Conservation (phyloP, 2,113 vertebrate species). For the Eptesicus fuscus region DNA sequence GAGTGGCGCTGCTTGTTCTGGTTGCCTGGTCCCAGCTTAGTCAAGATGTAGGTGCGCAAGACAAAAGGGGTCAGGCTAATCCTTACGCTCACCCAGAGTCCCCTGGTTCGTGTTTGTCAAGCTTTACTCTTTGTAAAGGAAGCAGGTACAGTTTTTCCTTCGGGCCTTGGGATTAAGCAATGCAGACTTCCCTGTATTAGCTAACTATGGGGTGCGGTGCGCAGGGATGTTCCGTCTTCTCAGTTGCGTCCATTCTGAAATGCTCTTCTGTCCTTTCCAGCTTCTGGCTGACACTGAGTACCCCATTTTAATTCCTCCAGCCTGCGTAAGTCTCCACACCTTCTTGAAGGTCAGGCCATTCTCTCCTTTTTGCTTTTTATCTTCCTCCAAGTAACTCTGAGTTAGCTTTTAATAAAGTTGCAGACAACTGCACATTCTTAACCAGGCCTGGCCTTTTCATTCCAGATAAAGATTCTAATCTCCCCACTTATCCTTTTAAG, state of each 20-base stretch:
- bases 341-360: background rate
- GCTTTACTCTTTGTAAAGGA: background rate
- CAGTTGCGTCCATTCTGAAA: too few relatives aligned
- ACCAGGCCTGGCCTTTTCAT: background rate
- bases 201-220: background rate
- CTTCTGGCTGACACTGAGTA: background rate
- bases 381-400: background rate
- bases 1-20: background rate
- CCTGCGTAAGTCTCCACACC: background rate
- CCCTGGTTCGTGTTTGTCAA: background rate
- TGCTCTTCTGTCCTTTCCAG: background rate
- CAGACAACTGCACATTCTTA: background rate
- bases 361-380: background rate
- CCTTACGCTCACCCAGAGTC: background rate
- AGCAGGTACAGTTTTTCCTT: background rate
- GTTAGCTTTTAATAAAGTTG: background rate
- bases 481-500: background rate
- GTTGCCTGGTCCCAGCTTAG: background rate
- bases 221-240: too few relatives aligned
- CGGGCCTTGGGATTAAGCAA: background rate
- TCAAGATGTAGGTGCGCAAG: fast-evolving
- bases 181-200: background rate
- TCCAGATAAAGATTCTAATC: background rate
- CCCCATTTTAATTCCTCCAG: background rate
- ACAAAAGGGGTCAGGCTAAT: background rate